Evolutionary conservation across 1,140 invertebrate genomes (phyloP), one percentile per base, ranked within the genome.

Genomic region (Drosophila bocqueti): DNA sequence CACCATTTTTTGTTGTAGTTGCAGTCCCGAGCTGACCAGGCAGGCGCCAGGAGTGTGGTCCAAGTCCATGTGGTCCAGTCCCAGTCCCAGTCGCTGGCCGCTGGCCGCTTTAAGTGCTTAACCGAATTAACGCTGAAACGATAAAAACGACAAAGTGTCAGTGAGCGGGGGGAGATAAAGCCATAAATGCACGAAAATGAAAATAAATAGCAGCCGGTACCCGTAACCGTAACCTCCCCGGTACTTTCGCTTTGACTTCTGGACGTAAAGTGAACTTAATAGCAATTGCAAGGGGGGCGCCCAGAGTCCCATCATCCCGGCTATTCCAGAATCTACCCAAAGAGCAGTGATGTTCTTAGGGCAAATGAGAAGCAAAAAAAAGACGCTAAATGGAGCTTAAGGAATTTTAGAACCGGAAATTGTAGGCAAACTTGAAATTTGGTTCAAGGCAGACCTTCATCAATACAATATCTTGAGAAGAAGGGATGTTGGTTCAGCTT

Each of bases 141-240:
- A 89, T 89, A 89, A 89, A 89, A 89, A 90, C 85, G 85, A 89
- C 85, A 89, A 89, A 89, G 85, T 89, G 84, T 89, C 84, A 89
- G 81, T 54, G 64, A 52, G 49, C 9, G 26, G 16, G 49, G 29
- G 49, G 0, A 18, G 49, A 89, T 87, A 77, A 83, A 87, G 82
- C 83, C 83, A 87, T 87, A 87, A 87, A 87, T 87, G 83, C 62
- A 89, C 81, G 84, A 83, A 89, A 87, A 87, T 87, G 84, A 89
- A 87, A 89, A 87, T 87, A 87, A 87, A 87, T 87, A 87, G 84
- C 83, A 87, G 84, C 81, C 81, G 83, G 83, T 40, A 42, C 73
- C 46, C 46, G 42, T 52, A 49, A 40, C 40, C 18, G 42, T 40
- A 62, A 21, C 61, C 24, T 18, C 36, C 18, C n/a, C n/a, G 60